Evolutionary conservation across 1,140 invertebrate species (phyloP), one percentile per base, ranked within the genome.

Genomic region (Atta colombica): DNA sequence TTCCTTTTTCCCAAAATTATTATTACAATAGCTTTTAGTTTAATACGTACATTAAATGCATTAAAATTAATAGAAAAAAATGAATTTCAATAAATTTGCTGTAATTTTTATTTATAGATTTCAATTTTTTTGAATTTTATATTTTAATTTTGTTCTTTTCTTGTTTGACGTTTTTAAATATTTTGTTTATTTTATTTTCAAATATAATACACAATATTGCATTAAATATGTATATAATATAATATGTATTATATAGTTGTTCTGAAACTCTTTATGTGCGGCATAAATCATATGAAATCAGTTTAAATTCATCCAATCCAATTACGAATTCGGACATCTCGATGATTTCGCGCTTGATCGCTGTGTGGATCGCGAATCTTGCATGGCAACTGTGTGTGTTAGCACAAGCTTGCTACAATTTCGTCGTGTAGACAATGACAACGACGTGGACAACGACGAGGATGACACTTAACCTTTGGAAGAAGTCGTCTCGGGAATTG

Each of bases 401-500:
- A 6, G 74, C 31, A 61, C 35, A 72, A 75, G 58, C n/a, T 25
- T 21, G 58, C 61, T 28, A 51, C 58, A 25, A 78, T 88, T 85
- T 55, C 16, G 63, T 81, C 49, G 35, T 21, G 45, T 21, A 25
- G 51, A 69, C 60, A 58, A 65, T 63, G 85, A 87, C 68, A 25
- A 21, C 60, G 16, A 53, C n/a, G 18, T 58, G 65, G 28, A 85
- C 60, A 63, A 68, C 61, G 80, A 88, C 58, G 28, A 45, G 10
- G 51, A 39, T 16, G 28, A 80, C 77, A 80, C 68, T 88, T 86
- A 84, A 89, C 71, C 77, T 28, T 10, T 25, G 69, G 65, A 28
- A 75, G 77, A 58, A 77, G 35, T 90, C 55, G 60, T 66, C 82
- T 25, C 58, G 81, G 16, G 72, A 85, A 66, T 71, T 87, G 86